Conservation (phyloP, 2,113 vertebrate species). For the Erythrocercus mccallii region DNA sequence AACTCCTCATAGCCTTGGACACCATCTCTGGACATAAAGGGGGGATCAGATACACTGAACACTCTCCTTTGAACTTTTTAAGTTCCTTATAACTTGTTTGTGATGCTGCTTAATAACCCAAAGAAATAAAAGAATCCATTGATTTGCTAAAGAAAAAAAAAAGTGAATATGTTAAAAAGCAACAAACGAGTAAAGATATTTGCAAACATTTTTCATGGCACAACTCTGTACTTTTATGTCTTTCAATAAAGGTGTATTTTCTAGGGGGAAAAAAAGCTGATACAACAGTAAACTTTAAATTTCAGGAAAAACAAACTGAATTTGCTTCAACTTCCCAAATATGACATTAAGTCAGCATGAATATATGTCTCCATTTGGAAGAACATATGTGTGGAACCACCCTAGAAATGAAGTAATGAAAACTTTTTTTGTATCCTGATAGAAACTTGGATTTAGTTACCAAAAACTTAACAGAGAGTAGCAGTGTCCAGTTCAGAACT, state of each 20-base stretch:
- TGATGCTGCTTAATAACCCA: neutral
- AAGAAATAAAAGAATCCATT: neutral
- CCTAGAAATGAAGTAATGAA: neutral
- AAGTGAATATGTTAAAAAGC: neutral
- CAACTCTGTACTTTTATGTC: neutral
- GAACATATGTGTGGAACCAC: neutral
- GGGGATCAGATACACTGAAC: neutral
- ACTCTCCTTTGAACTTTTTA: neutral
- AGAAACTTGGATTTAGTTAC: neutral
- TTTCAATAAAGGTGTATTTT: neutral
- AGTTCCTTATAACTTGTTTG: neutral
- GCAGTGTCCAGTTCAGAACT: neutral
- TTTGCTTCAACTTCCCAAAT: neutral
- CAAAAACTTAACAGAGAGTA: neutral
- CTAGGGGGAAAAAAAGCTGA: neutral
- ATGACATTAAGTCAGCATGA: neutral
- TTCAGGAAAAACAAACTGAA: neutral
- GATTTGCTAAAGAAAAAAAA: neutral
- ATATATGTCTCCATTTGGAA: neutral
- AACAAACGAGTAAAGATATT: neutral
- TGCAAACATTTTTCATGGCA: neutral
- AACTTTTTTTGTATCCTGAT: neutral
- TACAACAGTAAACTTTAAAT: neutral
- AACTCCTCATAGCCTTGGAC: neutral
- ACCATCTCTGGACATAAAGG: neutral